These are phyloP conservation scores for Meandrina meandrites DNA, from an alignment of 92 coral and sea anemone genomes.

Conservation along the genomic window DNA sequence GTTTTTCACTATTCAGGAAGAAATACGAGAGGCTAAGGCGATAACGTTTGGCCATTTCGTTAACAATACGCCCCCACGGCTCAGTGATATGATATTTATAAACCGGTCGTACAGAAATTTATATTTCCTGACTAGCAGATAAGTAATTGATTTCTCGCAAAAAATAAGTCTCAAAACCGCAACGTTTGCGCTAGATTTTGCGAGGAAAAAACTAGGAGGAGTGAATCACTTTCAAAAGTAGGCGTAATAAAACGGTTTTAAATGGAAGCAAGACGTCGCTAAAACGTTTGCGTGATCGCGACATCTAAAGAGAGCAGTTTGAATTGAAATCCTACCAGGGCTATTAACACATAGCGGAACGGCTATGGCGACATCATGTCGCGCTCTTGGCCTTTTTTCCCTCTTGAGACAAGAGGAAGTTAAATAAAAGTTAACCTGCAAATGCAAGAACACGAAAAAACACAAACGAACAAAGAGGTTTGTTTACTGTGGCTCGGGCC, in stretches of 20 bases:
- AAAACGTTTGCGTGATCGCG: conserved; percentile 33
- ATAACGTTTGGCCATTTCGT: conserved; percentile 43
- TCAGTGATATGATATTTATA: conserved; percentile 26
- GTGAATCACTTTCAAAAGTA: not conserved
- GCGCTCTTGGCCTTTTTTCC: conserved; percentile 23
- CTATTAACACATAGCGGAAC: conserved; percentile 39
- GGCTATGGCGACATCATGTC: conserved; percentile 13
- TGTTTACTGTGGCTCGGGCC: not conserved
- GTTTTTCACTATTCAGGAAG: conserved; percentile 29
- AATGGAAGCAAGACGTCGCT: not conserved
- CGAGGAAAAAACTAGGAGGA: not conserved
- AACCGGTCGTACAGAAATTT: conserved; percentile 18
- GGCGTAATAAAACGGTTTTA: not conserved
- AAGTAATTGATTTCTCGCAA: conserved; percentile 8
- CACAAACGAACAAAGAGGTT: conserved; percentile 5
- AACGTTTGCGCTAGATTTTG: not conserved
- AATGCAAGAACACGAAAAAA: not conserved
- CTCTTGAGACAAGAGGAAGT: conserved; percentile 34
- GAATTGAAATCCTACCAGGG: not conserved
- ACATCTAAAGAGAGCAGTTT: not conserved
- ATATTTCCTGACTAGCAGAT: conserved; percentile 28
- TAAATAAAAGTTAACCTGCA: conserved; percentile 1
- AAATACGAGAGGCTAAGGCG: conserved; percentile 30
- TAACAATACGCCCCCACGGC: conserved; percentile 43
- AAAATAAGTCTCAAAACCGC: conserved; percentile 1